Evolutionary conservation across 2,797 vertebrate species (phyloP), one percentile per base, ranked within the genome.

Genomic region (Phrynocephalus vlangalii): DNA sequence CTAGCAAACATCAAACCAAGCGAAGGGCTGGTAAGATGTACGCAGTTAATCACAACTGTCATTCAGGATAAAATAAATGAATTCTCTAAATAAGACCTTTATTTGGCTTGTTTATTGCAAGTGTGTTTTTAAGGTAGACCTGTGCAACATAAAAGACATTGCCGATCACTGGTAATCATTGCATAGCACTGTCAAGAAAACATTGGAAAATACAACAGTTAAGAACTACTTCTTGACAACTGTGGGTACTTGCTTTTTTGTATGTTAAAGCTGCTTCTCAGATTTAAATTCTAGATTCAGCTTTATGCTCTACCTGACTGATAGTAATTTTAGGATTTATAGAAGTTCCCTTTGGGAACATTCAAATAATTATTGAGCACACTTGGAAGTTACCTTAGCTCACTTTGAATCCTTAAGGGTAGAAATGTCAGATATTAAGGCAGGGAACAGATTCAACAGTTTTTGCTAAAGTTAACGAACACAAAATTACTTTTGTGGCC

Each of bases 1-100:
- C 97, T 99, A 20, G 98, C 98, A 94, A 99, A 99, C 95, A 98
- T 99, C 97, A 99, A 99, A 95, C 96, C 99, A 95, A 98, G 98
- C 71, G 98, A 98, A 96, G 98, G 98, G 95, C 97, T 99, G 98
- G 98, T 99, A 98, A 98, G 98, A 97, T 94, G 91, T 90, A 93
- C 82, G 90, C 93, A 93, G 93, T 96, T 97, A 94, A 93, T 95
- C 84, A 93, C 94, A 95, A 92, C 72, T 83, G 52, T 92, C 88
- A 81, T 86, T 88, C 90, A 89, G 91, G 84, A 94, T 89, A 60
- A 90, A 89, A 86, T 73, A 87, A 24, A 67, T 73, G 48, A 73
- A n/a, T 81, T 88, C 24, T 73, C 33, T 13, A 1, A 91, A 87
- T 24, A 87, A 85, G 18, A 84, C 11, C 52, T 67, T 44, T 68